phyloP scores from a whole-genome alignment of 1,140 invertebrate genomes.

The Chionoecetes opilio region DNA sequence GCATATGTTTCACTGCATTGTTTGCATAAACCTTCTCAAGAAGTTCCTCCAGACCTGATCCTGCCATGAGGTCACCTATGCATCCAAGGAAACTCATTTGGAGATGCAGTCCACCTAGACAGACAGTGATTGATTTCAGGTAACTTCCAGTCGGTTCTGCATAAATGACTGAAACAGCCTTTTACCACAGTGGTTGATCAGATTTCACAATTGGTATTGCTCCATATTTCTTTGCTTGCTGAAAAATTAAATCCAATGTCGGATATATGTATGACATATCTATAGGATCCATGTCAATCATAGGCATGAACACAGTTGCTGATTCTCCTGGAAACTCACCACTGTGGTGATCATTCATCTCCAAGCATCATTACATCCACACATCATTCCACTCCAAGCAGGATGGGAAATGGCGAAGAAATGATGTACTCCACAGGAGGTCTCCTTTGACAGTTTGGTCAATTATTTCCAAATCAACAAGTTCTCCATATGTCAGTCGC shows the following conservation, averaged over 20 bases:
- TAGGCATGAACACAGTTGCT: slow-evolving; percentile 35
- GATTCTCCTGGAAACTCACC: slow-evolving; percentile 49
- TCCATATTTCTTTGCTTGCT: neutral
- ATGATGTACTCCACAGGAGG: no score
- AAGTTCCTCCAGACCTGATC: slow-evolving; percentile 39
- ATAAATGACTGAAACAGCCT: neutral
- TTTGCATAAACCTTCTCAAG: neutral
- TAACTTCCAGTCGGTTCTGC: neutral
- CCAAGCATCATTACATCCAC: no score
- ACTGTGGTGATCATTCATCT: no score
- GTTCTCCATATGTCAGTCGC: neutral
- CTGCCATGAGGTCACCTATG: slow-evolving; percentile 54
- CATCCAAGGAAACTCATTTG: slow-evolving; percentile 55
- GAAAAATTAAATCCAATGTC: neutral
- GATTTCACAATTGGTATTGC: neutral
- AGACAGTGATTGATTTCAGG: neutral
- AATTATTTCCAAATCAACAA: slow-evolving; percentile 38
- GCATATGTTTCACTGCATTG: neutral
- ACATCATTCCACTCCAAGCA: no score
- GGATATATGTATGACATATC: slow-evolving; percentile 34
- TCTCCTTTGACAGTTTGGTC: no score
- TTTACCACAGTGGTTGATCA: slow-evolving; percentile 49
- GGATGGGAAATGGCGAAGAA: no score
- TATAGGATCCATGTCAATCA: slow-evolving; percentile 47
- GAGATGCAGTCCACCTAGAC: neutral